These are phyloP conservation scores for Apteryx mantelli DNA, from an alignment of 2,113 vertebrate genomes.

Conservation along the genomic window DNA sequence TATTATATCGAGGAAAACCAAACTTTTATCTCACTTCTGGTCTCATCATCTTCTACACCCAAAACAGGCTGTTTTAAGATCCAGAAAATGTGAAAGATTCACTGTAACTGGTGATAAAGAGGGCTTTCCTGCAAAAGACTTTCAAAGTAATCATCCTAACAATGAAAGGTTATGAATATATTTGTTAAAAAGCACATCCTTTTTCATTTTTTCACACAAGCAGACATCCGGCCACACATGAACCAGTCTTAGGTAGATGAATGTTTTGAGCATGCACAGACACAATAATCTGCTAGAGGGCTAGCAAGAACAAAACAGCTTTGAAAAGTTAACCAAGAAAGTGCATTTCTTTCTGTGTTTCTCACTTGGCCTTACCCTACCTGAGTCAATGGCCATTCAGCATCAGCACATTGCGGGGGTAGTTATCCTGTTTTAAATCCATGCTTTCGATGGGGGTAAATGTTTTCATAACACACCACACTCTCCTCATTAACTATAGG, in stretches of 20 bases:
- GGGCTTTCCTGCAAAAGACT: neutral
- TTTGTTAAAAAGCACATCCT: neutral
- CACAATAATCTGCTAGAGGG: neutral
- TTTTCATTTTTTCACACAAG: neutral
- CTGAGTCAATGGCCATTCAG: neutral
- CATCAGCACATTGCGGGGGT: neutral
- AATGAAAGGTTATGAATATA: neutral
- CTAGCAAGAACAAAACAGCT: neutral
- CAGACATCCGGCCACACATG: neutral
- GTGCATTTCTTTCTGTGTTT: neutral
- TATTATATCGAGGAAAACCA: neutral
- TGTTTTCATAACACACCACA: neutral
- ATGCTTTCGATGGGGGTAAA: neutral
- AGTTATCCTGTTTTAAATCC: neutral
- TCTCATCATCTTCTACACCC: neutral
- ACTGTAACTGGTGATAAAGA: neutral
- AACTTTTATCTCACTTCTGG: slow-evolving; percentile 5
- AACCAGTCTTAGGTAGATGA: accelerated
- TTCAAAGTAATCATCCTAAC: neutral
- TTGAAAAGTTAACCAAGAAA: neutral
- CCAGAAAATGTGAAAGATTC: neutral
- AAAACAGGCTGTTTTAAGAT: neutral
- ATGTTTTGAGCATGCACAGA: neutral
- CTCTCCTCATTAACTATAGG: neutral
- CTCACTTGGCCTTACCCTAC: neutral